Base-by-base conservation (phyloP, 2,797 vertebrate species). In the Malurus splendens region DNA sequence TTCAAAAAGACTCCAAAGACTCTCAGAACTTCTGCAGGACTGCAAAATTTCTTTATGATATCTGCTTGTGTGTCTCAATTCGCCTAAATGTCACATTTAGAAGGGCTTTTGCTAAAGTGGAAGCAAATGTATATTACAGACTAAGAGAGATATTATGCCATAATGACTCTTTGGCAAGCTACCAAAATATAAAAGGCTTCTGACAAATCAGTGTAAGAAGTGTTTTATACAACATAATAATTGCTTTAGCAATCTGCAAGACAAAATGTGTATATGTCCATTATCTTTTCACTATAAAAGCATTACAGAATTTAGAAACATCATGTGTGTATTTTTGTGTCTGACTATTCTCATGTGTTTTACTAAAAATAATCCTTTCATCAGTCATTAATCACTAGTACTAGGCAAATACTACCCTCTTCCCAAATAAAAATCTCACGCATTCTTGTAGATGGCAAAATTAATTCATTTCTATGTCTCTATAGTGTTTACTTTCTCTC, bases 221-320 rank as follows among this genome's bases (percentile, higher is more conserved):
- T 80, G 59, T 56, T 87, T 87, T 81, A 73, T 81, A 60, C 23
- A 87, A 56, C 6, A 1, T 57, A 89, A 62, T 87, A 76, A 82
- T 90, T 84, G 19, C 18, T 81, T 83, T 81, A 87, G 56, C 50
- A 90, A 38, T 62, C 73, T 71, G 59, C 39, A 79, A 56, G 41
- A 56, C 36, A 39, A 28, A 56, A 3, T 57, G 86, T 90, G 89
- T 78, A 9, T 59, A 51, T 33, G 36, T 64, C 64, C 56, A 44
- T 92, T 91, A 82, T 59, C 79, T 91, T 93, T 84, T 67, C 50
- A 67, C 60, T 93, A 25, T 54, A 79, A 82, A 92, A 76, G 25
- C 64, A 47, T 70, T 56, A 36, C 36, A 79, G 66, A 90, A 86
- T 82, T 85, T 81, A 79, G 56, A 38, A 83, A 47, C 60, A 83